Evolutionary conservation across 2,888 invertebrate genomes (phyloP).

Genomic region (Anodontia alba): DNA sequence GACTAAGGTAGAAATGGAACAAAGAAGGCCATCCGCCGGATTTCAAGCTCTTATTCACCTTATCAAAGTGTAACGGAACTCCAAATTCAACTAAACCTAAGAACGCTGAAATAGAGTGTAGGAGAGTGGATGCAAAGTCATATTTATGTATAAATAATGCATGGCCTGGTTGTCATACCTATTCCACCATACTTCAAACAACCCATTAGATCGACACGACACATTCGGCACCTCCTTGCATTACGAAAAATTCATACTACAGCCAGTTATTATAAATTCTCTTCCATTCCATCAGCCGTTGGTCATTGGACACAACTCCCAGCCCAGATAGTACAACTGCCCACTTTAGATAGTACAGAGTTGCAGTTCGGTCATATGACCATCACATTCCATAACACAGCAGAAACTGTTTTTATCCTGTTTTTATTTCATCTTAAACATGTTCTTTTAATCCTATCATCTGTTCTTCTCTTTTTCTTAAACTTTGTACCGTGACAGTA

Average conservation of each 20-base stretch:
- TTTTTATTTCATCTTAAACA: neutral
- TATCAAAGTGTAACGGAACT: neutral
- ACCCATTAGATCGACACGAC: neutral
- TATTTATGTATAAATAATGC: neutral
- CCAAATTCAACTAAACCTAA: neutral
- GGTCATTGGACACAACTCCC: neutral
- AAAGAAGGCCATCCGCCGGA: neutral
- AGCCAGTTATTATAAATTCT: neutral
- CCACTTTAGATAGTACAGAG: neutral
- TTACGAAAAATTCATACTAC: neutral
- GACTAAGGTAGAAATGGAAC: neutral
- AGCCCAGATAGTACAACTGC: neutral
- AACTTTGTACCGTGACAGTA: neutral
- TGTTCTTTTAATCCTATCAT: neutral
- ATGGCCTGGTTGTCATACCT: slow-evolving; percentile 6
- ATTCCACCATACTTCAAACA: slow-evolving; percentile 6
- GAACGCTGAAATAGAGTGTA: slow-evolving; percentile 2
- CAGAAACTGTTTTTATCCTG: neutral
- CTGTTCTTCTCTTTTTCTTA: neutral
- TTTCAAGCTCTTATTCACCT: neutral
- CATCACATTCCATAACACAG: neutral
- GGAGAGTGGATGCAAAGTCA: slow-evolving; percentile 6
- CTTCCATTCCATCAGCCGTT: neutral
- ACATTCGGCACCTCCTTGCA: slow-evolving; percentile 6
- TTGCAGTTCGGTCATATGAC: neutral